Evolutionary conservation across 2,797 vertebrate genomes (phyloP).

Genomic region (Octomys mimax): DNA sequence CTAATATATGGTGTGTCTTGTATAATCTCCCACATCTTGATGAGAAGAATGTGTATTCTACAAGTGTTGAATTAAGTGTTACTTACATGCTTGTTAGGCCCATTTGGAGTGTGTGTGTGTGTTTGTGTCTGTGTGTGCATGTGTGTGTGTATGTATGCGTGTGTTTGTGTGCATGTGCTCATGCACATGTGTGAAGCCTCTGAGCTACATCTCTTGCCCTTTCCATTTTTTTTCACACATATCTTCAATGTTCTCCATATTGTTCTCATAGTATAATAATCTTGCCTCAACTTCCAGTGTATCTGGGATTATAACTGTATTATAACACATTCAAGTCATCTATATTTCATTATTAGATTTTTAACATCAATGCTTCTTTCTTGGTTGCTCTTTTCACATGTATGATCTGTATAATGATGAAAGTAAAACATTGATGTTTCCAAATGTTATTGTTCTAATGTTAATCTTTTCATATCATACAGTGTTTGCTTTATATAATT

Average conservation of each 20-base stretch:
- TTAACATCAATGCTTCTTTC: not conserved
- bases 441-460: not conserved
- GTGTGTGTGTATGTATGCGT: too few species aligned
- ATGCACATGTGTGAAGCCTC: not conserved
- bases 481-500: not conserved
- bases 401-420: not conserved
- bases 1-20: not conserved
- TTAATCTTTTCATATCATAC: not conserved
- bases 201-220: not conserved
- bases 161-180: too few species aligned
- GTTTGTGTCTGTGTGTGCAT: not conserved
- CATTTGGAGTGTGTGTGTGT: not conserved
- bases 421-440: not conserved
- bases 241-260: not conserved
- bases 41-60: not conserved
- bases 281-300: not conserved
- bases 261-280: not conserved
- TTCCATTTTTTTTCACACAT: not conserved
- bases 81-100: not conserved
- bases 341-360: not conserved
- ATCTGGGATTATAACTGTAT: not conserved
- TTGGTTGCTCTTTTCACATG: not conserved
- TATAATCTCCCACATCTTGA: not conserved
- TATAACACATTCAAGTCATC: not conserved
- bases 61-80: not conserved